Base-by-base conservation (phyloP, 92 coral and sea anemone genomes). In the Anthopleura xanthogrammica region DNA sequence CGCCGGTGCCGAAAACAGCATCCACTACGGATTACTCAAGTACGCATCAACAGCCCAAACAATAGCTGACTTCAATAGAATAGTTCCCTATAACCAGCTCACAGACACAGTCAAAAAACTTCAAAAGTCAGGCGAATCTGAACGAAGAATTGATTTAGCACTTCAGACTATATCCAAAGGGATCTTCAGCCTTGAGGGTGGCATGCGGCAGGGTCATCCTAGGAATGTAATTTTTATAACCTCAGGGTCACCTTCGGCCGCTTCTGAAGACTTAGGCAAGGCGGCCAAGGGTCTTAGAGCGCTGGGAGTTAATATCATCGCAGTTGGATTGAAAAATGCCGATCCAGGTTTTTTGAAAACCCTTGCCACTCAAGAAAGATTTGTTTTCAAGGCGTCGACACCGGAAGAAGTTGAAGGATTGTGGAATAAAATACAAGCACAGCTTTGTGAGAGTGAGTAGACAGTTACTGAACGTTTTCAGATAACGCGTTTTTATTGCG, bases 281-380 rank as follows among this genome's bases (percentile, higher is more conserved):
- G 87, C 92, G 62, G 85, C 84, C 5, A 84, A 91, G 78, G 87
- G 72, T 16, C 83, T 93, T 20, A 71, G 84, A 16, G 86, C 83
- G 4, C 83, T 93, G 23, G 94, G 83, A 60, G 97, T 93, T 8
- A 86, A 81, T 22, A 76, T 90, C 65, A 85, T 89, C 52, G 94
- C 93, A 23, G 86, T 93, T 83, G 97, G 91, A 19, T 77, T 90
- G 62, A 75, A 87, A 7, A 72, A 66, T 72, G 92, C 92, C n/a
- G 87, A 88, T 17, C 72, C 71, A 4, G 57, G 78, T 5, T 93
- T 91, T 78, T 73, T 93, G 80, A 72, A 75, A 24, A 77, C 73
- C 50, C 83, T 93, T 16, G 94, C 92, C n/a, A 78, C 80, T 4
- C 80, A 86, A 22, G 86, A 77, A 58, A 72, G 84, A 20, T 81